These are phyloP conservation scores for Trinectes maculatus DNA, from an alignment of 2,113 vertebrate genomes.

Conservation along the genomic window DNA sequence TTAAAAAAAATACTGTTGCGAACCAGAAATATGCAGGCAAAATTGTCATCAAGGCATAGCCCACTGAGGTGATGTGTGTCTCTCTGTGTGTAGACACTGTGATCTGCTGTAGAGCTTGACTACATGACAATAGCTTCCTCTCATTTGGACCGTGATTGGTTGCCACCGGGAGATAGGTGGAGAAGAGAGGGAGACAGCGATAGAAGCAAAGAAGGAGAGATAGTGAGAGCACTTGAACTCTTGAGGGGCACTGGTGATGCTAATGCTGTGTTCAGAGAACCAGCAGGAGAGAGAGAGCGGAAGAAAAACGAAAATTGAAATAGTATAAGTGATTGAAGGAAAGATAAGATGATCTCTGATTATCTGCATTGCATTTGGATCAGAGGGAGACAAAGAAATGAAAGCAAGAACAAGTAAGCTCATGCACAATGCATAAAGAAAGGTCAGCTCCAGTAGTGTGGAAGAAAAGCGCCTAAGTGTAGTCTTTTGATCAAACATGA, in stretches of 20 bases:
- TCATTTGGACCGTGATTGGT: conserved; percentile 30
- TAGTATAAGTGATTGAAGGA: conserved; percentile 50
- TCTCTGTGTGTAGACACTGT: neutral
- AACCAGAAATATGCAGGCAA: neutral
- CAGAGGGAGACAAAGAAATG: conserved; percentile 27
- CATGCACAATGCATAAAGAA: neutral
- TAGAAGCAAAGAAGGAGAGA: conserved; percentile 11
- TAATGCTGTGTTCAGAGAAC: conserved; percentile 45
- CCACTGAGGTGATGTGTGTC: neutral
- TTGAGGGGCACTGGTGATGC: conserved; percentile 46
- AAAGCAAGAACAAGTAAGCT: conserved; percentile 4
- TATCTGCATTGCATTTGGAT: conserved; percentile 49
- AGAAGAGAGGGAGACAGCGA: conserved; percentile 18
- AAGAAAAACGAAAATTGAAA: conserved; percentile 37
- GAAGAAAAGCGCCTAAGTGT: neutral
- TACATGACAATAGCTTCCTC: conserved; percentile 12
- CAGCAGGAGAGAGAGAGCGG: neutral
- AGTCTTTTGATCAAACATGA: conserved; percentile 6
- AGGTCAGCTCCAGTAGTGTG: neutral
- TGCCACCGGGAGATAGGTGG: neutral
- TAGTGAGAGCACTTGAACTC: conserved; percentile 48
- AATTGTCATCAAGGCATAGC: neutral
- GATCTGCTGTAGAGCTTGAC: conserved; percentile 17
- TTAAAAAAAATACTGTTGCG: neutral
- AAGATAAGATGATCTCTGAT: conserved; percentile 62